These are phyloP conservation scores for Lophius americanus DNA, from an alignment of 2,797 vertebrate species.

Conservation along the genomic window DNA sequence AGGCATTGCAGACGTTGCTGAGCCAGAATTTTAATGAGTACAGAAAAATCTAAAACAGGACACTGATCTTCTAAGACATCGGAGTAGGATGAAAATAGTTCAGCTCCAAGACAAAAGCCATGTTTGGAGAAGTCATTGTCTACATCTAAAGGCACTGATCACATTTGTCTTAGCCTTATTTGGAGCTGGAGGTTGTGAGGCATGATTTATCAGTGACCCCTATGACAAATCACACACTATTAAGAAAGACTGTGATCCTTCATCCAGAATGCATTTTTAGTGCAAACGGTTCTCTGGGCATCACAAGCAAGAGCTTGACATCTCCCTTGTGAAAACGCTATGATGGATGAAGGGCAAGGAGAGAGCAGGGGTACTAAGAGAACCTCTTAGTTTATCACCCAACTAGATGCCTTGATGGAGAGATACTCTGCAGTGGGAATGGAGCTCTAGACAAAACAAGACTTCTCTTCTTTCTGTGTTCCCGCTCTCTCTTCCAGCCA, in stretches of 20 bases:
- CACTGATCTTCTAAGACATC: slow-evolving; percentile 53
- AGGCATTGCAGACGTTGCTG: slow-evolving; percentile 22
- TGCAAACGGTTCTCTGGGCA: slow-evolving; percentile 3
- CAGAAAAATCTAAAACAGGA: slow-evolving; percentile 36
- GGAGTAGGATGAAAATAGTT: slow-evolving; percentile 34
- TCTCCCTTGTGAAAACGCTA: slow-evolving; percentile 25
- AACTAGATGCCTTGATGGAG: slow-evolving; percentile 74
- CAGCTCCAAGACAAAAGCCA: slow-evolving; percentile 14
- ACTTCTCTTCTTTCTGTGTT: slow-evolving; percentile 42
- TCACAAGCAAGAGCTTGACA: slow-evolving; percentile 25
- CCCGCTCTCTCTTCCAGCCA: slow-evolving; percentile 25
- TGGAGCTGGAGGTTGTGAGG: slow-evolving; percentile 25
- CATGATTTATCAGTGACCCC: slow-evolving; percentile 19
- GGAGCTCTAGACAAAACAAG: slow-evolving; percentile 81
- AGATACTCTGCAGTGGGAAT: slow-evolving; percentile 69
- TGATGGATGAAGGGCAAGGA: slow-evolving; percentile 1
- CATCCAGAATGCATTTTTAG: slow-evolving; percentile 4
- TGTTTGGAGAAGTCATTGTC: slow-evolving; percentile 23
- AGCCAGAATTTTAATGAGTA: slow-evolving; percentile 64
- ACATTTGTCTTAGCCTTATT: slow-evolving; percentile 23
- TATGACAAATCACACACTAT: slow-evolving; percentile 1
- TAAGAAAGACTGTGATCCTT: slow-evolving; percentile 16
- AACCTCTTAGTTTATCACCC: slow-evolving; percentile 71
- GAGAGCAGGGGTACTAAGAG: slow-evolving; percentile 37
- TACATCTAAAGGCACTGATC: slow-evolving; percentile 18